Percentiles rank a stretch among this genome's conserved stretches.
Conservation (phyloP, 2,797 vertebrate genomes). For the Rhabdomys pumilio region DNA sequence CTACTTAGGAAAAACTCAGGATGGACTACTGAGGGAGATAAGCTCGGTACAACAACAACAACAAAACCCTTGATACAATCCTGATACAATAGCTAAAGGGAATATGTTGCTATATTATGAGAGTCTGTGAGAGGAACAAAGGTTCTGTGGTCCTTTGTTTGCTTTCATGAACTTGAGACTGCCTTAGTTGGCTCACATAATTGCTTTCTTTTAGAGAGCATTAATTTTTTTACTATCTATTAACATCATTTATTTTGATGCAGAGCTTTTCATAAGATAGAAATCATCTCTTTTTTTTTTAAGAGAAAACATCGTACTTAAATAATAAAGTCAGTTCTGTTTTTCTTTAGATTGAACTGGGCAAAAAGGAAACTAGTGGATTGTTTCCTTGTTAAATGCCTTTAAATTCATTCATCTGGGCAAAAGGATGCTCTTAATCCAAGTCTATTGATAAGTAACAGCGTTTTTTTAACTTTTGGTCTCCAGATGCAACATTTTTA, state of each 20-base stretch:
- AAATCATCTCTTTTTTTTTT: conserved; percentile 73
- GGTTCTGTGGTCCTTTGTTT: background rate
- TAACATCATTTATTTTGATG: conserved; percentile 75
- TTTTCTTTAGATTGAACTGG: conserved; percentile 52
- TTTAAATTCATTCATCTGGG: conserved; percentile 46
- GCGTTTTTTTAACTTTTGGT: conserved; percentile 58
- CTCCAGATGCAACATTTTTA: conserved; percentile 21
- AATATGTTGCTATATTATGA: conserved; percentile 59
- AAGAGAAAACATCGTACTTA: conserved; percentile 69
- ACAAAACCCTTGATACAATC: conserved; percentile 60
- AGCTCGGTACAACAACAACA: conserved; percentile 79
- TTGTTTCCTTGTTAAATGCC: conserved; percentile 29
- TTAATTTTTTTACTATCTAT: conserved; percentile 74
- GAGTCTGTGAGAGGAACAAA: conserved; percentile 79
- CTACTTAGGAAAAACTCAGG: conserved; percentile 87
- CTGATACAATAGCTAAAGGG: conserved; percentile 79
- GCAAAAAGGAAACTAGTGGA: conserved; percentile 54
- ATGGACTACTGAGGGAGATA: conserved; percentile 83
- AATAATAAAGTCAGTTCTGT: conserved; percentile 60
- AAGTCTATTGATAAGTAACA: conserved; percentile 59
- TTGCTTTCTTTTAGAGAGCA: conserved; percentile 63
- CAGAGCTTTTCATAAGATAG: conserved; percentile 73
- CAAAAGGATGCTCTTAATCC: conserved; percentile 55
- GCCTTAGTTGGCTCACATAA: conserved; percentile 1
- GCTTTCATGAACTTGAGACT: background rate